Evolutionary conservation across 1,140 invertebrate species (phyloP), one percentile per base, ranked within the genome.

Genomic region (Lutraria rhynchaena): DNA sequence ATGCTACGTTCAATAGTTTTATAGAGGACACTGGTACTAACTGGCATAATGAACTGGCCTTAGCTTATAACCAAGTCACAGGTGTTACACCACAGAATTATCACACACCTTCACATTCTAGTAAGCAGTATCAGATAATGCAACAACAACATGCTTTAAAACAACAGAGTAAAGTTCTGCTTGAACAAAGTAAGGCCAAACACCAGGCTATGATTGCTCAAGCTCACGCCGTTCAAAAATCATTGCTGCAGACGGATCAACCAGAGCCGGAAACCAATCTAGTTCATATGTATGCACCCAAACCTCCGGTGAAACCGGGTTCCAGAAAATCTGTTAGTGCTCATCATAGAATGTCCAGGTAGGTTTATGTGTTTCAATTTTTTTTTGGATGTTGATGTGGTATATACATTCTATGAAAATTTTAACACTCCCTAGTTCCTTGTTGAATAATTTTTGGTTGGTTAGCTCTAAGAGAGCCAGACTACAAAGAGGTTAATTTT

Each of bases 181-280:
- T 91, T 35, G 89, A 92, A 78, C 85, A 87, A 51, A 91, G 90
- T 76, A 90, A 91, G 70, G 90, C 89, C 31, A 92, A 91, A 78
- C 91, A 92, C 77, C 89, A 91, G 37, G 90, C 90, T 9, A 89
- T 91, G 88, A 87, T 92, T 9, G 90, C 90, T 11, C 91, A 92
- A 57, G 91, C 90, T 17, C 90, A 92, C 70, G 89, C 89, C 17
- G 88, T 87, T 7, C 87, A 90, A 76, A 86, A 87, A 35, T 85
- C 85, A 19, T 35, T 85, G 35, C 70, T 57, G 15, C 77, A 49
- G 37, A 63, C 19, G 24, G 65, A 37, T 37, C 51, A 35, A 31
- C 55, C 74, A 58, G 69, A 67, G 33, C 60, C 78, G 22, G 71
- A 81, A 44, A 61, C 37, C 22, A 70, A 9, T n/a, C 33, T 77